Evolutionary conservation across 1,140 invertebrate genomes (phyloP).

Genomic region (Paracyclopina nana): DNA sequence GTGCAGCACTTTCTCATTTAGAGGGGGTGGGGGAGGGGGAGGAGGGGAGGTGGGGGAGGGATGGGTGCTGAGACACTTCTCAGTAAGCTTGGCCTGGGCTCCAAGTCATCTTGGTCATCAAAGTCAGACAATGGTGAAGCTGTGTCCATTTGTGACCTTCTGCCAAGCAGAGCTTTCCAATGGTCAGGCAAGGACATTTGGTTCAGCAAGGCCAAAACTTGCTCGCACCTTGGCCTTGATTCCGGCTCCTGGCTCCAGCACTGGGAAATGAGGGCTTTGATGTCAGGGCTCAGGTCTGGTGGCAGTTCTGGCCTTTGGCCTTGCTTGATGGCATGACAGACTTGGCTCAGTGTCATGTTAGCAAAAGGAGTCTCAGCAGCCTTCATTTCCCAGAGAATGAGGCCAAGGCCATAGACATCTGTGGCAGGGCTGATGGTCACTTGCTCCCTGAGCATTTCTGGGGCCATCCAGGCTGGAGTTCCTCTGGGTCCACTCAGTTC

Average conservation of each 20-base stretch:
- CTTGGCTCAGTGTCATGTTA: not conserved
- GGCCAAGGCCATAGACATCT: not conserved
- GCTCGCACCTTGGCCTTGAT: too few relatives aligned
- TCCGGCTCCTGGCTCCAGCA: not conserved
- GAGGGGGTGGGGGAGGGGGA: too few relatives aligned
- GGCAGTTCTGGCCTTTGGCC: not conserved
- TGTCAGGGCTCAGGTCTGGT: not conserved
- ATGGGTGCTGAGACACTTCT: too few relatives aligned
- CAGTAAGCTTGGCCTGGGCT: too few relatives aligned
- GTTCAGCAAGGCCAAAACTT: too few relatives aligned
- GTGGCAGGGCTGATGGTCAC: not conserved
- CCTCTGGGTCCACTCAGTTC: not conserved
- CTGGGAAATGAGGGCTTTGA: not conserved
- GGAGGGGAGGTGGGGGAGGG: too few relatives aligned
- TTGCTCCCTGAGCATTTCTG: conserved; percentile 1
- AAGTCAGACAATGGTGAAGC: too few relatives aligned
- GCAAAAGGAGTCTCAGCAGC: not conserved
- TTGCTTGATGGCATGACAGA: not conserved
- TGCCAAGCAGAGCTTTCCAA: too few relatives aligned
- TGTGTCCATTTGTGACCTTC: too few relatives aligned
- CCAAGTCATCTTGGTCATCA: too few relatives aligned
- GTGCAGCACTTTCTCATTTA: too few relatives aligned
- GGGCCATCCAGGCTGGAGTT: not conserved
- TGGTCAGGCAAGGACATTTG: too few relatives aligned
- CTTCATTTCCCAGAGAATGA: not conserved